Base-by-base conservation (phyloP, 2,888 invertebrate species). In the Cephalotes varians region DNA sequence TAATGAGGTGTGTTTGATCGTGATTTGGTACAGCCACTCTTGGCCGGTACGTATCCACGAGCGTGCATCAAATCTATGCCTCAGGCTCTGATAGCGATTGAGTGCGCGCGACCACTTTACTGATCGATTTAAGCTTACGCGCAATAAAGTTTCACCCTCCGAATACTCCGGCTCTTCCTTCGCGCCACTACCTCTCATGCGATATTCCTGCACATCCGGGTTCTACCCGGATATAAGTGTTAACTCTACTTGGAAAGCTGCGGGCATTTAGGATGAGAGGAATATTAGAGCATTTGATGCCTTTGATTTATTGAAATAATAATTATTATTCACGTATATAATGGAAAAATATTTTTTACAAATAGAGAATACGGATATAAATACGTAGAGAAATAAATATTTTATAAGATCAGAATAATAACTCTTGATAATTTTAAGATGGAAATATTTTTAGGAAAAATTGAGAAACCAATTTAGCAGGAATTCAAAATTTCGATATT, bases 1-100 rank as follows among this genome's bases (percentile, higher is more conserved):
- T 88, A 86, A 88, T 88, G 84, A 87, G 84, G 58, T 80, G 67
- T 76, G 76, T 51, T 69, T 58, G 87, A 82, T 85, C 73, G 69
- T 62, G 54, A 69, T 71, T 60, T 51, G 76, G 60, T 58, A 37
- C 64, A 77, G 60, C 47, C 62, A 62, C 73, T 62, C 44, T 81
- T 72, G 79, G 51, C 49, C 51, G 58, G n/a, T 60, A 47, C 47
- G 47, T 54, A 54, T 28, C 37, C 40, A 21, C 28, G 51, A 21
- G 34, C 51, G 51, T 54, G 62, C 64, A 79, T 58, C 69, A 80
- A 34, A 79, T 67, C 60, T 67, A 56, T 77, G 49, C 67, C 21
- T 6, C 31, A 65, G 56, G 40, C 49, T 12, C 49, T 51, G 47
- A 47, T 67, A 79, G 37, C 44, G 60, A 56, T 64, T 81, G 62